Conservation (phyloP, 2,888 invertebrate species). For the Oscheius sp. region DNA sequence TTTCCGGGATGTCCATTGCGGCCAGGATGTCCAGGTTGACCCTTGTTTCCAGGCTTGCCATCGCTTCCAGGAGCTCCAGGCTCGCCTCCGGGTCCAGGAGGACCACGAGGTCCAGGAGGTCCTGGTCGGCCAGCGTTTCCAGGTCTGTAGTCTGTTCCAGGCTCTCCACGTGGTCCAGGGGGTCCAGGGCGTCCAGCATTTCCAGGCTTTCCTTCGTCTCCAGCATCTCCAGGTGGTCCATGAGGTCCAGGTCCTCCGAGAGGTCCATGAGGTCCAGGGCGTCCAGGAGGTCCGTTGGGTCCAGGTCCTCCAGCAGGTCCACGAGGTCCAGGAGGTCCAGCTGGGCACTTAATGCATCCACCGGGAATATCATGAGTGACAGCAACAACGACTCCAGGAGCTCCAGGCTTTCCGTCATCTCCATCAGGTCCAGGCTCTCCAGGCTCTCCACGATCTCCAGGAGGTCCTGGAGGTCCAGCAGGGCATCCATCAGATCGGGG, state of each 20-base stretch:
- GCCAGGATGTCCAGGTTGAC: slow-evolving; percentile 40
- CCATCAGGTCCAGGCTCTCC: slow-evolving; percentile 54
- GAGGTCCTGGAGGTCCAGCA: slow-evolving; percentile 59
- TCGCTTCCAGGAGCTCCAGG: slow-evolving; percentile 52
- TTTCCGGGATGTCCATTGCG: slow-evolving; percentile 1
- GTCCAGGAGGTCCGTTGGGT: slow-evolving; percentile 46
- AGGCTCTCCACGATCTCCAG: slow-evolving; percentile 50
- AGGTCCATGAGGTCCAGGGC: slow-evolving; percentile 47
- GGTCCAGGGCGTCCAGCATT: slow-evolving; percentile 48
- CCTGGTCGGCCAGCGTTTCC: slow-evolving; percentile 55
- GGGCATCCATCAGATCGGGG: slow-evolving; percentile 55
- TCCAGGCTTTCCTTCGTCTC: slow-evolving; percentile 47
- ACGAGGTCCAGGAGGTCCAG: slow-evolving; percentile 48
- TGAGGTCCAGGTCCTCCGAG: slow-evolving; percentile 46
- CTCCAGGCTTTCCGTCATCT: slow-evolving; percentile 56
- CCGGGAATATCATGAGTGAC: slow-evolving; percentile 59
- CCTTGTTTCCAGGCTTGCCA: slow-evolving; percentile 52
- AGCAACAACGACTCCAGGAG: slow-evolving; percentile 54
- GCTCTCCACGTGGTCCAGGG: slow-evolving; percentile 48
- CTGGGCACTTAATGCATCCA: slow-evolving; percentile 55
- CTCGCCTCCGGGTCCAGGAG: slow-evolving; percentile 52
- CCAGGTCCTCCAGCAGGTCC: slow-evolving; percentile 48
- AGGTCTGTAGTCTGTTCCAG: slow-evolving; percentile 45
- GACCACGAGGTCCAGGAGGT: slow-evolving; percentile 48
- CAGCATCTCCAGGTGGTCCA: slow-evolving; percentile 42